Base-by-base conservation (phyloP, 2,888 invertebrate species). In the Candidula unifasciata region DNA sequence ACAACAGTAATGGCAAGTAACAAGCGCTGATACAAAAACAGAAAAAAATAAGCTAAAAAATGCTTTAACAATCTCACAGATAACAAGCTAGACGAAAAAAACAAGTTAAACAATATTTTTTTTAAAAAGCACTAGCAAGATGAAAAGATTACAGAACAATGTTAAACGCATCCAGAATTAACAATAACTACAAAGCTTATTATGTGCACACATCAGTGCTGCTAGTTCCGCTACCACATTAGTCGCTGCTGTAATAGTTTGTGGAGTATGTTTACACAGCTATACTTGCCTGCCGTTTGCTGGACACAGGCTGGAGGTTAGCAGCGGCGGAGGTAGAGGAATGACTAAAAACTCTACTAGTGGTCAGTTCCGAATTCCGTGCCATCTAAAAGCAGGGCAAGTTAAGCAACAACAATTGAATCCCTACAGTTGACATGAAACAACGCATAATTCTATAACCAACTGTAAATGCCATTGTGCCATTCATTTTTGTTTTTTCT, bases 361-460 rank as follows among this genome's bases (percentile, higher is more conserved):
- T 89, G 44, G 90, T 88, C 87, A 91, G 86, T 88, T 92, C 92
- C 21, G 90, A 89, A 44, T 90, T 91, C 87, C 91, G 90, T 76
- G 92, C 92, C 91, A 92, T 92, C 92, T 92, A 88, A 68, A n/a
- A 89, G 86, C 77, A 77, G n/a, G 64, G 60, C 44, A 44, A 68
- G 74, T 44, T 73, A n/a, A 73, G n/a, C 44, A 13, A 73, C n/a
- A 73, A 73, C n/a, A 73, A n/a, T 66, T 44, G 44, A 44, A 44
- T 44, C 44, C 44, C 44, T 44, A 6, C 44, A 44, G 44, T 44
- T 44, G 44, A 44, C 13, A 44, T 44, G 6, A 44, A 44, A 44
- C 6, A 10, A 44, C 13, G 13, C 8, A 44, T 13, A 44, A 44
- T 44, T 13, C 13, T 44, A 44, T 10, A 44, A 44, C 44, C 44